Evolutionary conservation across 2,113 vertebrate genomes (phyloP).

Genomic region (Protobothrops mucrosquamatus): DNA sequence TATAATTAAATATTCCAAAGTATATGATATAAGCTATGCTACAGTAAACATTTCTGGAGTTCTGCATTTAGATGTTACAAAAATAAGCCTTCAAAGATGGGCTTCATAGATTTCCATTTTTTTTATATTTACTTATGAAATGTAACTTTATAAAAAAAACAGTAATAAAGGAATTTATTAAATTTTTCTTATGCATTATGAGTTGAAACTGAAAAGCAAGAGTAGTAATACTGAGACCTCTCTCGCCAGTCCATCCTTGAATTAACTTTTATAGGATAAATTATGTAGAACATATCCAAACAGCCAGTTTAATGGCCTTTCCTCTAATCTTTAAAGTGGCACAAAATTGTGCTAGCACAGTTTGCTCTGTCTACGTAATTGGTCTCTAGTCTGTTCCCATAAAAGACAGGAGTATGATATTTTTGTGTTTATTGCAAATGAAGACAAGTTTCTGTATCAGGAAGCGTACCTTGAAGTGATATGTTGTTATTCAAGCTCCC

Average conservation of each 20-base stretch:
- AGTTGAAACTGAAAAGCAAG: background rate
- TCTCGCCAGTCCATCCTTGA: background rate
- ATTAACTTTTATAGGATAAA: background rate
- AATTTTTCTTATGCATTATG: background rate
- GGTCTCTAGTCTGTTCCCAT: background rate
- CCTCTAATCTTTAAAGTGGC: background rate
- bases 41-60: background rate
- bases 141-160: background rate
- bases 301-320: background rate
- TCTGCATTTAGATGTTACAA: background rate
- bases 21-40: background rate
- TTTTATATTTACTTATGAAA: background rate
- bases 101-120: background rate
- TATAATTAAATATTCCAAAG: background rate
- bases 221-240: background rate
- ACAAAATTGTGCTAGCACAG: background rate
- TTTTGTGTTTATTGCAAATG: background rate
- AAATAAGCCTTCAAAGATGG: background rate
- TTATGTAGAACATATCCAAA: background rate
- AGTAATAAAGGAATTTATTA: background rate
- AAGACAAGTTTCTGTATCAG: background rate
- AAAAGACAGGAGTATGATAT: background rate
- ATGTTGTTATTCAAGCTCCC: background rate
- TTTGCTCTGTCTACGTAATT: background rate
- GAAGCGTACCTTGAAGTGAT: background rate